These are phyloP conservation scores for Myiozetetes cayanensis DNA, from an alignment of 2,113 vertebrate genomes.

Conservation along the genomic window DNA sequence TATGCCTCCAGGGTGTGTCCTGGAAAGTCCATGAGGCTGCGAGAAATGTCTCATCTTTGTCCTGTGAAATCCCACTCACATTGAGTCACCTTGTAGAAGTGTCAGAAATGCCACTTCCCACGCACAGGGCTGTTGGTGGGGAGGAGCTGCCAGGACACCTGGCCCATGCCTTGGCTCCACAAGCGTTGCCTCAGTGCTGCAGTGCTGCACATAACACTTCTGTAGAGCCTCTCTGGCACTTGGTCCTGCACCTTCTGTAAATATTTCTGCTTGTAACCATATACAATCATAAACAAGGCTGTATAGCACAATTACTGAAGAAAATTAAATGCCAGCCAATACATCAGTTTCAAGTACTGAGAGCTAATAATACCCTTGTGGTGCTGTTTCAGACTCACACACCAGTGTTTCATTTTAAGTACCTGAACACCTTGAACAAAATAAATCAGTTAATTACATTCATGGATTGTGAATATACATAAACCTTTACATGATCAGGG, in stretches of 20 bases:
- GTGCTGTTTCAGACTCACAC: background rate
- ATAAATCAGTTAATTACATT: background rate
- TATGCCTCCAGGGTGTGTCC: background rate
- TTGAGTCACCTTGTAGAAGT: background rate
- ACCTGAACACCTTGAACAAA: background rate
- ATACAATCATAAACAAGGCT: background rate
- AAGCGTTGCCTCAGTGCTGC: background rate
- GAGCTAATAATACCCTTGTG: background rate
- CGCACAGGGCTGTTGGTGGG: accelerated
- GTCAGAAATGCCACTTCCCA: background rate
- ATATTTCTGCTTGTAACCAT: background rate
- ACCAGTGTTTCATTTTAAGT: background rate
- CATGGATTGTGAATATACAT: background rate
- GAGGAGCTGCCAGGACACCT: background rate
- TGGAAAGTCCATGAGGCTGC: background rate
- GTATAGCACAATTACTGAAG: background rate
- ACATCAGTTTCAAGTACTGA: background rate
- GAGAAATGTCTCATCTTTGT: background rate
- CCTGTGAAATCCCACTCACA: background rate
- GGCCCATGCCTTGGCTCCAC: accelerated
- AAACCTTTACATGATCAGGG: background rate
- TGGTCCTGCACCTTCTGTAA: background rate
- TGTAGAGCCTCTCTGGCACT: accelerated
- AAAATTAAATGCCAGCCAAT: background rate
- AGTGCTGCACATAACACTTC: background rate